phyloP scores from a whole-genome alignment of 2,113 vertebrate genomes.

The Datnioides undecimradiatus region DNA sequence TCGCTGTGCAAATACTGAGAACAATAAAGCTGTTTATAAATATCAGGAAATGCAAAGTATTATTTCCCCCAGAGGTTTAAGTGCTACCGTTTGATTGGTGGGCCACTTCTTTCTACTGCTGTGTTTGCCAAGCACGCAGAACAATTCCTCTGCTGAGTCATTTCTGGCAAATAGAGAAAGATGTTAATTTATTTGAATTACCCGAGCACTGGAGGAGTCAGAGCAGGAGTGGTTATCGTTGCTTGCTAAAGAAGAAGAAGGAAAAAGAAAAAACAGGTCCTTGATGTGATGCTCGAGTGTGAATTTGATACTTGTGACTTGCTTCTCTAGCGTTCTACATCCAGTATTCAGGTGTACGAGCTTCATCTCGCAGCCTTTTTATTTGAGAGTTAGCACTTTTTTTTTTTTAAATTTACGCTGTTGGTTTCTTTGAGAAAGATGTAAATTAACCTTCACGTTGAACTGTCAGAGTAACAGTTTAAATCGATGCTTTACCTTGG shows the following conservation, averaged over 20 bases:
- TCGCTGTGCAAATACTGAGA: constrained; percentile 13
- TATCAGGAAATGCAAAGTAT: constrained; percentile 23
- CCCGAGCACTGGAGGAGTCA: constrained; percentile 16
- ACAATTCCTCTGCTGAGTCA: constrained; percentile 41
- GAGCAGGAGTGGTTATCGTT: constrained; percentile 7
- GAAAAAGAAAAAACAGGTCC: neutral
- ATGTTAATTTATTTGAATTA: constrained; percentile 71
- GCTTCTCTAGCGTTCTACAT: neutral
- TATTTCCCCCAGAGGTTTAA: constrained; percentile 39
- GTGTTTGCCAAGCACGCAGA: constrained; percentile 14
- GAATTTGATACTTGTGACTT: neutral
- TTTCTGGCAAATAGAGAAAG: constrained; percentile 44
- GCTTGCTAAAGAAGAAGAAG: constrained; percentile 6
- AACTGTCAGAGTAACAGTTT: neutral
- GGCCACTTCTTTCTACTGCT: constrained; percentile 9
- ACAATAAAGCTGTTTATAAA: constrained; percentile 33
- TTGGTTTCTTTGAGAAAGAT: neutral
- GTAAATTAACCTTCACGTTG: neutral
- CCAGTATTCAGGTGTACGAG: neutral
- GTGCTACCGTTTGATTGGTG: constrained; percentile 33
- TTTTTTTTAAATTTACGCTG: no score
- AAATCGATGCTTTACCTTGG: neutral
- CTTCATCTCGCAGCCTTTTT: neutral
- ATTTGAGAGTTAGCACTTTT: neutral
- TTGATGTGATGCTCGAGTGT: neutral